Percentiles rank a stretch among this genome's conserved stretches.
Conservation (phyloP, 2,888 invertebrate species). For the Callyntrura guangdongensis region DNA sequence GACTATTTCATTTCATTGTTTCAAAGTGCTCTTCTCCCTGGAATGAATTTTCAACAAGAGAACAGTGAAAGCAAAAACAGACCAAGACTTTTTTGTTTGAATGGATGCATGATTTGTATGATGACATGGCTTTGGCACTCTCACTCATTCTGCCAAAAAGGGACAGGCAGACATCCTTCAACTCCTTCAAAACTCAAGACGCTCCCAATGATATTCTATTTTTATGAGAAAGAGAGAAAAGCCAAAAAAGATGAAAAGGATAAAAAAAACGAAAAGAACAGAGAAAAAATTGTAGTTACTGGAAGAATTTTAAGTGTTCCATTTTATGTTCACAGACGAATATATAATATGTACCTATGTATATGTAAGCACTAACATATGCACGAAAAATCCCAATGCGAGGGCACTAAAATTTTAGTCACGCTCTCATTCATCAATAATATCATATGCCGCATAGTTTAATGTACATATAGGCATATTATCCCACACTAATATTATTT, state of each 20-base stretch:
- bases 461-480: neutral
- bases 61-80: slow-evolving; percentile 31
- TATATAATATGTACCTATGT: no score
- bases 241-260: slow-evolving; percentile 31
- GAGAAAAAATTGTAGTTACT: neutral
- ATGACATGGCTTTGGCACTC: slow-evolving; percentile 36
- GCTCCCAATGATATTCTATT: slow-evolving; percentile 6
- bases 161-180: slow-evolving; percentile 40
- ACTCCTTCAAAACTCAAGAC: slow-evolving; percentile 7
- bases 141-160: slow-evolving; percentile 49
- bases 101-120: slow-evolving; percentile 30
- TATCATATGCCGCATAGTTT: neutral
- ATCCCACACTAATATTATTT: neutral
- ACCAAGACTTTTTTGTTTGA: slow-evolving; percentile 32
- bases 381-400: neutral
- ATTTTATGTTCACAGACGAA: neutral
- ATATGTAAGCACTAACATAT: neutral
- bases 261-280: neutral
- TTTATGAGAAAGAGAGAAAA: slow-evolving; percentile 40
- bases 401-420: slow-evolving; percentile 29
- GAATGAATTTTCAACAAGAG: slow-evolving; percentile 67
- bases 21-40: slow-evolving; percentile 75
- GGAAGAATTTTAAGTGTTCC: slow-evolving; percentile 56
- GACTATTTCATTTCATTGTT: slow-evolving; percentile 75
- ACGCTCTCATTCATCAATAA: slow-evolving; percentile 51